Conservation (phyloP, 2,113 vertebrate genomes). For the Leucosticte australis region DNA sequence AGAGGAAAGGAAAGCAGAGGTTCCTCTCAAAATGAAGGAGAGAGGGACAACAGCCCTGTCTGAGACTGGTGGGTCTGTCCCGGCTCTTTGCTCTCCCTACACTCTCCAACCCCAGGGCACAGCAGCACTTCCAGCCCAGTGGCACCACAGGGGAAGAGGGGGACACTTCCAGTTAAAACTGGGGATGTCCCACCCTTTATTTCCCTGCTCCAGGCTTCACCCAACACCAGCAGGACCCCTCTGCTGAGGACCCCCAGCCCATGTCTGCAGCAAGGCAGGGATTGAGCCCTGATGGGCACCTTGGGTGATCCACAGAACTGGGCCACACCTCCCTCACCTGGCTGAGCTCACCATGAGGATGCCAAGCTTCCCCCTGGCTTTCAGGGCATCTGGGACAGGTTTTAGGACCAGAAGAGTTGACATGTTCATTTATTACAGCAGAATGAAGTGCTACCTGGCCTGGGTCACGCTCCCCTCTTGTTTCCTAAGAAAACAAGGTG, state of each 20-base stretch:
- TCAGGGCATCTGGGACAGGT: neutral
- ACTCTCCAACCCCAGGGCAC: rapidly evolving
- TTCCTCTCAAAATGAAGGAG: rapidly evolving
- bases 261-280: rapidly evolving
- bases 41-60: neutral
- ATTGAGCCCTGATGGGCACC: rapidly evolving
- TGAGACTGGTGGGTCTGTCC: neutral
- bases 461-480: neutral
- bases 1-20: neutral
- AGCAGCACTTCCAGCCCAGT: neutral
- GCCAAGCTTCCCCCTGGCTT: neutral
- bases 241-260: neutral
- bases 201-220: neutral
- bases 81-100: neutral
- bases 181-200: neutral
- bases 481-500: neutral
- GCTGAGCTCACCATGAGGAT: rapidly evolving
- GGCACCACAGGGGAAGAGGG: rapidly evolving
- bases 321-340: rapidly evolving
- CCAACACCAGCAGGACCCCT: neutral
- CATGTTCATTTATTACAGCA: neutral
- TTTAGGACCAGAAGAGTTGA: neutral
- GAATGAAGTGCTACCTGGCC: rapidly evolving
- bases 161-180: neutral
- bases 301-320: rapidly evolving